phyloP scores from a whole-genome alignment of 2,113 vertebrate genomes.

The Amphiprion ocellaris region DNA sequence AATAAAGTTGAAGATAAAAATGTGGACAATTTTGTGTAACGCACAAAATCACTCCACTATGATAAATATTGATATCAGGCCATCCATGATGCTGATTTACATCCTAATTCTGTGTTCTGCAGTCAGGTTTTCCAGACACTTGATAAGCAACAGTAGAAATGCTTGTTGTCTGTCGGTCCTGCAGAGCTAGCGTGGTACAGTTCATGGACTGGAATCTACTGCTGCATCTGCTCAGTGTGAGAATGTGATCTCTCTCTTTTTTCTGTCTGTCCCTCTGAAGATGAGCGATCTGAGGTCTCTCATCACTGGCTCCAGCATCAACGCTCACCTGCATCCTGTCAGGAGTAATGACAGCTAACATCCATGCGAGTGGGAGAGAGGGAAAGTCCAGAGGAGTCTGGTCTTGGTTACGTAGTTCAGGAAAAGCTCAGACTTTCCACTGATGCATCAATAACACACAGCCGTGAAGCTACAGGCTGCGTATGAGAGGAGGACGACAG shows the following conservation, averaged over 20 bases:
- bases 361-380: constrained; percentile 60
- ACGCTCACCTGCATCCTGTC: constrained; percentile 69
- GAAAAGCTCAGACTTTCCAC: constrained; percentile 65
- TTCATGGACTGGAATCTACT: constrained; percentile 41
- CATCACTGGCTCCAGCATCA: constrained; percentile 61
- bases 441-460: constrained; percentile 36
- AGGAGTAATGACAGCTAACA: constrained; percentile 69
- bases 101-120: too few species aligned
- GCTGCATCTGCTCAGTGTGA: constrained; percentile 35
- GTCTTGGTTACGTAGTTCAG: constrained; percentile 32
- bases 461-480: constrained; percentile 3
- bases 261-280: constrained; percentile 5
- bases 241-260: background rate
- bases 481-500: constrained; percentile 38
- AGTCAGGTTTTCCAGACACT: too few species aligned
- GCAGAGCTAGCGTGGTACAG: constrained; percentile 13
- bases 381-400: constrained; percentile 46
- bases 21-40: too few species aligned
- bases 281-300: constrained; percentile 51
- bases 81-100: too few species aligned
- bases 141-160: background rate
- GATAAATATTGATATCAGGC: too few species aligned
- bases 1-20: too few species aligned
- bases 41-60: too few species aligned
- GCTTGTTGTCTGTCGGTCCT: constrained; percentile 20